Base-by-base conservation (phyloP, 2,113 vertebrate species). In the Saccopteryx leptura region DNA sequence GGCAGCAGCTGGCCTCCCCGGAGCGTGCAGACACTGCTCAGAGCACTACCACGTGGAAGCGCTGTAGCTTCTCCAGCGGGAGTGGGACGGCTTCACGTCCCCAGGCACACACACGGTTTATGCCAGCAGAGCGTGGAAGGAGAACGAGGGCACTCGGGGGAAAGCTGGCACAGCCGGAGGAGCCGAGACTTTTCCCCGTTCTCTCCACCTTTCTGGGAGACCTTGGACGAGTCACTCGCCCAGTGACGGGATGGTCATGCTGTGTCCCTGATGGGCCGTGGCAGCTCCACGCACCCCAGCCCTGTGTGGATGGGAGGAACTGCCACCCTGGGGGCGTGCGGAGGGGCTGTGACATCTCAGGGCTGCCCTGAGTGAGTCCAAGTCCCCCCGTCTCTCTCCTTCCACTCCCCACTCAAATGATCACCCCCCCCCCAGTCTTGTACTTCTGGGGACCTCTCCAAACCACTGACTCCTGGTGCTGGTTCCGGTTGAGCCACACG, bases 281-380 rank as follows among this genome's bases (percentile, higher is more conserved):
- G n/a, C 31, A 12, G 56, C 7, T 19, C 5, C 31, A 24, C 11
- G n/a, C 54, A 0, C 14, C 39, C 1, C 3, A 72, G 33, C 13
- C 66, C 66, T 39, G 39, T 39, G 39, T 39, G 39, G 39, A 39
- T 19, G 2, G 15, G 75, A 31, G n/a, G 13, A 71, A 46, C 48
- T 4, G 1, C 12, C 0, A 5, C 0, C 0, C 4, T 0, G 5
- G 31, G 24, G 28, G 21, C 5, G 24, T 15, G 12, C 15, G 0
- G 72, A 21, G 31, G 7, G 18, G 46, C 5, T 7, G 18, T 9
- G n/a, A 48, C 33, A 48, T 52, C 60, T 52, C 12, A 0, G 7
- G 56, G n/a, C 75, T 23, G 56, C 33, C 5, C 80, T 52, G 81
- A 78, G 72, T 52, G 81, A 78, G 72, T 69, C n/a, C 61, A 18